Conservation (phyloP, 92 coral and sea anemone species). For the Meandrina meandrites region DNA sequence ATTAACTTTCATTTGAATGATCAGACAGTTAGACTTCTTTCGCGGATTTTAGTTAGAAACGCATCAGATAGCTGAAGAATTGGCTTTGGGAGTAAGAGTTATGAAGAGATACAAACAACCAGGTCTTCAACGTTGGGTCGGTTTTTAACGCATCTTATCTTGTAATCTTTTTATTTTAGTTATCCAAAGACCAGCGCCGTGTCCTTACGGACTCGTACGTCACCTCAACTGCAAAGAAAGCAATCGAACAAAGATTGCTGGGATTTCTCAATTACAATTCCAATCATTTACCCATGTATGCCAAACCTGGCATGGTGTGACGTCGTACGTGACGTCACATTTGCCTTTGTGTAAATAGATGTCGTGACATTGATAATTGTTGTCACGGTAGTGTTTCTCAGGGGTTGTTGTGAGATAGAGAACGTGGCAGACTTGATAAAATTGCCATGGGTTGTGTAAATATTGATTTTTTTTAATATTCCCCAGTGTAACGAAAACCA, state of each 20-base stretch:
- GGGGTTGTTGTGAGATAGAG: not conserved
- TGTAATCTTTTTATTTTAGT: constrained; percentile 45
- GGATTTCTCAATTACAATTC: constrained; percentile 93
- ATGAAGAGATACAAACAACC: too few relatives aligned
- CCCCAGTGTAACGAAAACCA: not conserved
- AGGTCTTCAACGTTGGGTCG: not conserved
- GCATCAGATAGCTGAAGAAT: too few relatives aligned
- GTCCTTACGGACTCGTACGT: constrained; percentile 76
- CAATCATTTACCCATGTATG: constrained; percentile 94
- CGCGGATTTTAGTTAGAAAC: too few relatives aligned
- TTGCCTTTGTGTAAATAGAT: constrained; percentile 9
- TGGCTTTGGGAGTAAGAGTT: too few relatives aligned
- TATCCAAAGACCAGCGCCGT: constrained; percentile 87
- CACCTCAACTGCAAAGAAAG: constrained; percentile 85
- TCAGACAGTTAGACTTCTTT: too few relatives aligned
- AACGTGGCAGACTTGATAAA: not conserved
- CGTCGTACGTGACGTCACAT: not conserved
- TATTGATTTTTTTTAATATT: not conserved
- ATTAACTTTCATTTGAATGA: not conserved
- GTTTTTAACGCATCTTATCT: not conserved
- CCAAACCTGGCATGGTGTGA: constrained; percentile 95
- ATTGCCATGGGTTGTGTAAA: constrained; percentile 6
- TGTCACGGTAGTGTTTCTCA: not conserved
- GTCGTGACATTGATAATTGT: not conserved
- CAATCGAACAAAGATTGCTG: constrained; percentile 86